Conservation (phyloP, 37 sponge, comb jelly and placozoan species). For the Ianthella basta region DNA sequence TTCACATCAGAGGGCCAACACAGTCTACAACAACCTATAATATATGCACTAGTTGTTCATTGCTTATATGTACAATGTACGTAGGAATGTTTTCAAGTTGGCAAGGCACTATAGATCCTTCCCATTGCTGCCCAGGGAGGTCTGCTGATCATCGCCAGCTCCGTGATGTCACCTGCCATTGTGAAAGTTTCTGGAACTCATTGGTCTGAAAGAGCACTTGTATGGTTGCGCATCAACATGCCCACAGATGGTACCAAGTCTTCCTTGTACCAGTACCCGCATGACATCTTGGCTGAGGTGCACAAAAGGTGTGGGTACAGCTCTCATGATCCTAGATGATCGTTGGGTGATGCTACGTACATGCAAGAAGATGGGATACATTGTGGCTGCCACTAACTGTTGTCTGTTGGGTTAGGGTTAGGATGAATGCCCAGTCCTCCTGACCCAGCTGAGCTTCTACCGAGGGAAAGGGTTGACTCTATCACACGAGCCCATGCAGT, state of each 20-base stretch:
- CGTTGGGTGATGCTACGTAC: slow-evolving; percentile 44
- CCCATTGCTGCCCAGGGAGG: slow-evolving; percentile 32
- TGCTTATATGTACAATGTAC: neutral
- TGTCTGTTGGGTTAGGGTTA: slow-evolving; percentile 41
- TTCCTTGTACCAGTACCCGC: slow-evolving; percentile 29
- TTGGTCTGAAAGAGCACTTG: slow-evolving; percentile 42
- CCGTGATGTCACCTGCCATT: slow-evolving; percentile 26
- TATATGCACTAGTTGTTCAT: too few relatives aligned
- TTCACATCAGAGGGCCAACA: neutral
- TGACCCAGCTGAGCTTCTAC: slow-evolving; percentile 51
- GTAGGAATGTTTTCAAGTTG: slow-evolving; percentile 30
- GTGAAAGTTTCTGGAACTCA: slow-evolving; percentile 35
- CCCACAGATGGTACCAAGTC: slow-evolving; percentile 51
- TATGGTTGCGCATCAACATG: slow-evolving; percentile 49
- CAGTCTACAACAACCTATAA: too few relatives aligned
- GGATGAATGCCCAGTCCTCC: slow-evolving; percentile 52
- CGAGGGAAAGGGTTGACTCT: slow-evolving; percentile 22
- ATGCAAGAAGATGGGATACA: slow-evolving; percentile 52
- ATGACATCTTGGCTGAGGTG: neutral
- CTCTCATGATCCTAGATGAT: slow-evolving; percentile 27
- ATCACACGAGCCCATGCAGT: slow-evolving; percentile 43
- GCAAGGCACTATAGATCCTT: slow-evolving; percentile 18
- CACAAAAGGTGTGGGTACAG: neutral
- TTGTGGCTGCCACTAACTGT: slow-evolving; percentile 44
- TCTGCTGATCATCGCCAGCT: slow-evolving; percentile 14